Percentiles rank a stretch among this genome's conserved stretches.
These are phyloP conservation scores for Lepidothrix coronata DNA, from an alignment of 2,113 vertebrate genomes.

Conservation along the genomic window DNA sequence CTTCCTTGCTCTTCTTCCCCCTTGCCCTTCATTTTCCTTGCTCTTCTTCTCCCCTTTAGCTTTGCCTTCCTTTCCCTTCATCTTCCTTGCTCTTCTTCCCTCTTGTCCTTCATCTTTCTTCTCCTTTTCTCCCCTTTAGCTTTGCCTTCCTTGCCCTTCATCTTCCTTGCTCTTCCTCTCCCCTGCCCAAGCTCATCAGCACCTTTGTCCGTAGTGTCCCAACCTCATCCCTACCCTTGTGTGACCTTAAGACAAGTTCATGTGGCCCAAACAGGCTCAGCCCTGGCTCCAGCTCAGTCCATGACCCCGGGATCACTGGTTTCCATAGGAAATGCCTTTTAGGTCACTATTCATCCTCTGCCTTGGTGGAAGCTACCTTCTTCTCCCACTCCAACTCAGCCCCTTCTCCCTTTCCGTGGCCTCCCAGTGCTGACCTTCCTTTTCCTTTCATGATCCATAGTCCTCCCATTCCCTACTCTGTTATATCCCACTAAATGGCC, in stretches of 20 bases:
- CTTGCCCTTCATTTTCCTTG: background rate
- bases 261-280: background rate
- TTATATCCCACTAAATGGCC: background rate
- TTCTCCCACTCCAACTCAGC: background rate
- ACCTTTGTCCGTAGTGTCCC: background rate
- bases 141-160: background rate
- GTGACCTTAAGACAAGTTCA: background rate
- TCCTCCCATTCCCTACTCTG: accelerated
- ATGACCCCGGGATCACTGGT: background rate
- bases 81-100: background rate
- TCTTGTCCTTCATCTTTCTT: background rate
- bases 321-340: background rate
- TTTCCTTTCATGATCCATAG: background rate
- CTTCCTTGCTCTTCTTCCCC: too few relatives aligned
- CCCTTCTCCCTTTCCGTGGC: background rate
- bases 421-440: background rate
- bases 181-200: background rate
- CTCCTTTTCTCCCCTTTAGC: too few relatives aligned
- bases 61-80: background rate
- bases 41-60: too few relatives aligned
- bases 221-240: background rate
- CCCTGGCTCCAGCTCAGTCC: background rate
- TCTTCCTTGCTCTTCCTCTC: too few relatives aligned
- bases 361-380: background rate
- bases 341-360: background rate